Conservation (phyloP, 2,113 vertebrate species). For the Sapajus apella region DNA sequence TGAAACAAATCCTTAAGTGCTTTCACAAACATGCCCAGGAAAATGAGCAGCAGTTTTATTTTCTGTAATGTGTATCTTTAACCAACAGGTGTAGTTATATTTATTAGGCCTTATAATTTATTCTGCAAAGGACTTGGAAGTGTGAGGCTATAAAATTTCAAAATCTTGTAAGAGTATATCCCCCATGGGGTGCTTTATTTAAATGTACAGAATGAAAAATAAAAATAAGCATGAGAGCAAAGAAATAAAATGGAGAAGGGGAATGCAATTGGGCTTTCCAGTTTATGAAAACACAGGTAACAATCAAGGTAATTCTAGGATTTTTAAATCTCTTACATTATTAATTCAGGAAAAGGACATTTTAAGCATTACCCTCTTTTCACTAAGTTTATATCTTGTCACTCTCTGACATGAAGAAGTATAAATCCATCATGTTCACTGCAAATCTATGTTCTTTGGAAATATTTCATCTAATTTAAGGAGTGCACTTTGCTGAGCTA, state of each 20-base stretch:
- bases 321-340: not conserved
- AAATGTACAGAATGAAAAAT: conserved; percentile 23
- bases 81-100: conserved; percentile 16
- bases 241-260: not conserved
- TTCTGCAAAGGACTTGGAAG: not conserved
- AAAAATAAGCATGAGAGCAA: conserved; percentile 1
- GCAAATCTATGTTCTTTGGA: conserved; percentile 25
- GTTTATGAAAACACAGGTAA: not conserved
- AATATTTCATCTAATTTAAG: conserved; percentile 10
- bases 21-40: not conserved
- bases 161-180: not conserved
- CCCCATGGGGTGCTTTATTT: not conserved
- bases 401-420: conserved; percentile 2
- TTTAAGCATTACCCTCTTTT: conserved; percentile 8
- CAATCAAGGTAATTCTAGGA: not conserved
- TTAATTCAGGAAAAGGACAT: not conserved
- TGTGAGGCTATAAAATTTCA: not conserved
- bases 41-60: conserved; percentile 26
- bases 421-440: not conserved
- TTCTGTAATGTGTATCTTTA: conserved; percentile 44
- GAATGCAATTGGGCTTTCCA: not conserved
- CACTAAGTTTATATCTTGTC: not conserved
- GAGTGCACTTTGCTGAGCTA: conserved; percentile 63
- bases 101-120: conserved; percentile 35
- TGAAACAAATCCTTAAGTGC: conserved; percentile 63